Evolutionary conservation across 2,113 vertebrate species (phyloP), one percentile per base, ranked within the genome.

Genomic region (Gallinago jamesoni): DNA sequence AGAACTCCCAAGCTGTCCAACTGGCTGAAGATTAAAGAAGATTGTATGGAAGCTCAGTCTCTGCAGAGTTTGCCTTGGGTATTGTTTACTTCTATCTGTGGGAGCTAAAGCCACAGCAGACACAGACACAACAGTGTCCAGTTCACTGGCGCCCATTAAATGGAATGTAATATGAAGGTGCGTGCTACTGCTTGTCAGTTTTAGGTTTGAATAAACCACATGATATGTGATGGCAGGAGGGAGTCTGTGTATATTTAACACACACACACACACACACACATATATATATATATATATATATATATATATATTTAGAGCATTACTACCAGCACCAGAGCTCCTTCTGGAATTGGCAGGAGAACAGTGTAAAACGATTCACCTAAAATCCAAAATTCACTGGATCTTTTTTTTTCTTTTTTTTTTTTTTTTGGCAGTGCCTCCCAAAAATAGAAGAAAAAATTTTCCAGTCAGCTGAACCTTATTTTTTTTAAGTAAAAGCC

Each of bases 291-390:
- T 39, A 78, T 6, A 74, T 8, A 68, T 30, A 78, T 56, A 47
- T 20, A 64, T 24, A 82, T 56, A 59, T 45, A 39, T 69, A 43
- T 28, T 53, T 63, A 94, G 50, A 97, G 18, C 45, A 79, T 89
- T 92, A 35, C 74, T 80, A 72, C 59, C 84, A 93, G 95, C 94
- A 90, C 3, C 64, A 91, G 96, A 94, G 67, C 55, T 93, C 66
- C 43, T 96, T 94, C 68, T 84, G 70, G 63, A 95, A 87, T 1
- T 97, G 97, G 94, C 94, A 94, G 43, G 53, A 92, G 63, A 87
- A 75, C 8, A 83, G 69, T 81, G 52, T 91, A 96, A 93, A 97
- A 97, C 87, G 69, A 93, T 96, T 97, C 63, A 63, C 90, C 87
- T 92, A 95, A 94, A 97, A 52, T 55, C 50, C 60, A 59, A 94